phyloP scores from a whole-genome alignment of 2,113 vertebrate species.

The Saguinus imperator region DNA sequence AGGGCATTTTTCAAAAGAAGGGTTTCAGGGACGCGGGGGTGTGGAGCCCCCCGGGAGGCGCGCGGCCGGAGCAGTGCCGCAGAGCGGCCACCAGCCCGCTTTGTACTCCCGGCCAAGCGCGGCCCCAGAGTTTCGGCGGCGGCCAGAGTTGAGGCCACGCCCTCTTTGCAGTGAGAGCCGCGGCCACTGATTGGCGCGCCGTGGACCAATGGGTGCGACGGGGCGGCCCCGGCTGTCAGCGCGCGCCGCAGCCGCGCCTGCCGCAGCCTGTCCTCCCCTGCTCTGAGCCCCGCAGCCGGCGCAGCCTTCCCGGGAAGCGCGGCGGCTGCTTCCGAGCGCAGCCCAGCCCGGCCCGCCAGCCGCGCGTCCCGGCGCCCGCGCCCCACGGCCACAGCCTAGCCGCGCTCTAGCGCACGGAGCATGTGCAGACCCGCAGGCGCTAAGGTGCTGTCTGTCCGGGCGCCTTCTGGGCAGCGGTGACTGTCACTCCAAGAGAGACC shows the following conservation, averaged over 20 bases:
- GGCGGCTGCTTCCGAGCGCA: slow-evolving; percentile 36
- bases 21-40: neutral
- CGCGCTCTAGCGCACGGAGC: slow-evolving; percentile 58
- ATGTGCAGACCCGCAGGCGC: slow-evolving; percentile 58
- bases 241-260: slow-evolving; percentile 65
- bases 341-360: slow-evolving; percentile 38
- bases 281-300: slow-evolving; percentile 72
- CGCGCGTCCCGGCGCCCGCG: slow-evolving; percentile 33
- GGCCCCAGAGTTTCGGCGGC: slow-evolving; percentile 64
- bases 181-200: slow-evolving; percentile 57
- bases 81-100: slow-evolving; percentile 65
- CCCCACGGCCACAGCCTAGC: slow-evolving; percentile 46
- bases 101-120: slow-evolving; percentile 67
- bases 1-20: slow-evolving; percentile 74
- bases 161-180: slow-evolving; percentile 79
- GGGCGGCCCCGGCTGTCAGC: slow-evolving; percentile 80
- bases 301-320: slow-evolving; percentile 68
- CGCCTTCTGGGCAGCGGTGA: slow-evolving; percentile 43
- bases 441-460: slow-evolving; percentile 29
- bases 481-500: slow-evolving; percentile 69
- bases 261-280: slow-evolving; percentile 66
- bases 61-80: slow-evolving; percentile 59
- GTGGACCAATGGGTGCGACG: slow-evolving; percentile 67
- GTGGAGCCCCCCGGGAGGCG: slow-evolving; percentile 31
- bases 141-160: slow-evolving; percentile 72